Percentiles rank a stretch among this genome's conserved stretches.
Evolutionary conservation across 1,140 invertebrate species (phyloP).

Genomic region (Bombyx mandarina): DNA sequence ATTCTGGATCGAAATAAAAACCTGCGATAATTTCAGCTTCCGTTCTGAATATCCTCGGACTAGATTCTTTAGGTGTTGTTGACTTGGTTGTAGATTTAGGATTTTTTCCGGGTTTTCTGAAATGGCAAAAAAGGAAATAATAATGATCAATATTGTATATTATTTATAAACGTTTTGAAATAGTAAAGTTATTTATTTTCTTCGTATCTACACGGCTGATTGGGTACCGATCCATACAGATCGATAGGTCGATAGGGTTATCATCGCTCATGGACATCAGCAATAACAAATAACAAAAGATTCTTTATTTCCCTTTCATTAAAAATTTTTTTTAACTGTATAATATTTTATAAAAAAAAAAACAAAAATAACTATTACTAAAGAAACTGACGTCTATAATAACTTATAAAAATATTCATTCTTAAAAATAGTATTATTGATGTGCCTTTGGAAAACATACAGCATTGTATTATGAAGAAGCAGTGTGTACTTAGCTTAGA

Average conservation of each 20-base stretch:
- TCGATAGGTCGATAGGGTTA: no score
- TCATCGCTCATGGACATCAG: neutral
- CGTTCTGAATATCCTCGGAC: conserved; percentile 32
- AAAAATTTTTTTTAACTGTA: no score
- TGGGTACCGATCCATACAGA: no score
- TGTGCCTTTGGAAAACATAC: no score
- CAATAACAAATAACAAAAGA: neutral
- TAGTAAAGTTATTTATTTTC: no score
- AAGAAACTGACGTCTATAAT: no score
- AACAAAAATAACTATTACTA: no score
- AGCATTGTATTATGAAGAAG: no score
- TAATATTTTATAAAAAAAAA: no score
- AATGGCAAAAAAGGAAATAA: conserved; percentile 4
- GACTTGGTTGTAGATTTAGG: conserved; percentile 26
- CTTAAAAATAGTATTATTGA: neutral
- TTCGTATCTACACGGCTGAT: no score
- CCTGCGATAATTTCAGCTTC: conserved; percentile 53
- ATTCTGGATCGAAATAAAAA: conserved; percentile 10
- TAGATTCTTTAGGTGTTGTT: conserved; percentile 15
- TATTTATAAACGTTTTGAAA: neutral
- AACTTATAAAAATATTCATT: neutral
- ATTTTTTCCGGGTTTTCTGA: conserved; percentile 40
- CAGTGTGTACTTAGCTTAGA: no score
- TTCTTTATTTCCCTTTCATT: no score
- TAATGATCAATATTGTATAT: neutral